Conservation (phyloP, 2,113 vertebrate genomes). For the Hiodon alosoides region DNA sequence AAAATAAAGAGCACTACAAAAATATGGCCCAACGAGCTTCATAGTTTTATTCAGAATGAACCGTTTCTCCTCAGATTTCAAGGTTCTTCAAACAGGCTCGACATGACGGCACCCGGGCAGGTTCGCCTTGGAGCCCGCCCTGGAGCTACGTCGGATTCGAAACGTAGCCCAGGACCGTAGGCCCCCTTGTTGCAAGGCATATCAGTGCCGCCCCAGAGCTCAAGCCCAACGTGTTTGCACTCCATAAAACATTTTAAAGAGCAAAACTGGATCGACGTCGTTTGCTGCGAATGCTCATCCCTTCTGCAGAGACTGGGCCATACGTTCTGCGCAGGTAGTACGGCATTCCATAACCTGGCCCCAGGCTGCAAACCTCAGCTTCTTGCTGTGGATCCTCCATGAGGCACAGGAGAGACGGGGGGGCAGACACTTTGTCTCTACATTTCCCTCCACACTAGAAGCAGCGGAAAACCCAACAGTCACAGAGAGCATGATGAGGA, state of each 20-base stretch:
- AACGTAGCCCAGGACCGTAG: constrained; percentile 1
- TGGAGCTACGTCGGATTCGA: background rate
- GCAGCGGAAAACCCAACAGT: background rate
- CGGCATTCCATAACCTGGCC: constrained; percentile 28
- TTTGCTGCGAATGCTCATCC: constrained; percentile 14
- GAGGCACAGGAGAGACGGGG: background rate
- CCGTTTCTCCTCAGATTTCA: background rate
- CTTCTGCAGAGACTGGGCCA: constrained; percentile 25
- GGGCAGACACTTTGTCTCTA: constrained; percentile 31
- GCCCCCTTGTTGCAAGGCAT: background rate
- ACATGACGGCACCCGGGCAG: too few relatives aligned
- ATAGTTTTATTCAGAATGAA: background rate
- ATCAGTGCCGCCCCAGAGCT: background rate
- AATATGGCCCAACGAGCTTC: too few relatives aligned
- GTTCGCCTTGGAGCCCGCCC: background rate
- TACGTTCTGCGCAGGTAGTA: constrained; percentile 26
- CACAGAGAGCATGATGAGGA: background rate
- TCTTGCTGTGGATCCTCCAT: constrained; percentile 24
- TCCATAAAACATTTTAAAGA: constrained; percentile 28
- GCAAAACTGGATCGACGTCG: constrained; percentile 23
- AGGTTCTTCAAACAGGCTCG: background rate
- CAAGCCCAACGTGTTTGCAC: constrained; percentile 22
- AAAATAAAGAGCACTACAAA: too few relatives aligned
- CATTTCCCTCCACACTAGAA: constrained; percentile 39
- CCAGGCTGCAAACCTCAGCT: constrained; percentile 10